Conservation (phyloP, 2,888 invertebrate genomes). For the Ashinkailepas kermadecensis region DNA sequence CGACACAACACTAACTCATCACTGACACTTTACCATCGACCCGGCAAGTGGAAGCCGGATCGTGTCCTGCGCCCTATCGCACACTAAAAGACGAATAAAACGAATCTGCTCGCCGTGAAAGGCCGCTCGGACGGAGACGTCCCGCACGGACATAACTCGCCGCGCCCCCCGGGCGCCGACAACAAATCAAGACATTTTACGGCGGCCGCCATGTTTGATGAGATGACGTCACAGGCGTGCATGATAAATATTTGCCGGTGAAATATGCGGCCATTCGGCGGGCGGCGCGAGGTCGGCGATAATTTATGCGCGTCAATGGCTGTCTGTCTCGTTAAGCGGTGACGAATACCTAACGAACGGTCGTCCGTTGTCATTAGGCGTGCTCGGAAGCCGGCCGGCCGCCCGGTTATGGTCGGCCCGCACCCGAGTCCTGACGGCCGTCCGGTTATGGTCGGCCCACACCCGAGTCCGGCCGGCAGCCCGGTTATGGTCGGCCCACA, state of each 20-base stretch:
- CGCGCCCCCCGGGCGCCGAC: not conserved
- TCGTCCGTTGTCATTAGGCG: slow-evolving; percentile 18
- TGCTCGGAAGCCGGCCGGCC: not conserved
- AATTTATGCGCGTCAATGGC: slow-evolving; percentile 3
- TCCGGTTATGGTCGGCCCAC: not conserved
- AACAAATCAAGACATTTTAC: slow-evolving; percentile 19
- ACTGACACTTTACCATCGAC: slow-evolving; percentile 2
- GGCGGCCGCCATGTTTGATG: slow-evolving; percentile 18
- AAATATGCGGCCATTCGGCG: slow-evolving; percentile 9
- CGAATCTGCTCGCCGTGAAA: not conserved
- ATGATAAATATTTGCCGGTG: slow-evolving; percentile 20
- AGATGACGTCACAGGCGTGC: not conserved
- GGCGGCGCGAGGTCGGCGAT: not conserved
- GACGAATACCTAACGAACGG: slow-evolving; percentile 12
- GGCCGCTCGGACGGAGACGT: not conserved
- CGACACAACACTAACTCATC: not conserved
- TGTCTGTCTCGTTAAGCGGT: slow-evolving; percentile 17
- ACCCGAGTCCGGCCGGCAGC: not conserved
- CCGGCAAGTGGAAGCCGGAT: not conserved
- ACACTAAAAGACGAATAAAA: slow-evolving; percentile 15
- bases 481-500: not conserved
- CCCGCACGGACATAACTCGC: not conserved
- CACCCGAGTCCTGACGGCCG: not conserved
- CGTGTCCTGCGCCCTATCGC: not conserved
- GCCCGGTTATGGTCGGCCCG: not conserved